Conservation (phyloP, 2,113 vertebrate genomes). For the Andinoacara biseriatus region DNA sequence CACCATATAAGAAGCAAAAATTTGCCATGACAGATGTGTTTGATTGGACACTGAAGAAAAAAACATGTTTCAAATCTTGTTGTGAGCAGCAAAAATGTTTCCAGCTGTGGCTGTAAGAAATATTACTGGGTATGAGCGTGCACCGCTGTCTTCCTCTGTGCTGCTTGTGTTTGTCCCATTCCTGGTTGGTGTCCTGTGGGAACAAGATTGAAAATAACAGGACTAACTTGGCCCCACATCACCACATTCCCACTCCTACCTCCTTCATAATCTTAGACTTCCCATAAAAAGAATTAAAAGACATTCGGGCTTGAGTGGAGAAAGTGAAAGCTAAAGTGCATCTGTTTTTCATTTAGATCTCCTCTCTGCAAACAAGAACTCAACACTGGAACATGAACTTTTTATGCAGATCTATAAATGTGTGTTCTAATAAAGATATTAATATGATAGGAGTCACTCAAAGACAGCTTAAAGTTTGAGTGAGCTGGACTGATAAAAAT, state of each 20-base stretch:
- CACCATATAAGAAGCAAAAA: too few species aligned
- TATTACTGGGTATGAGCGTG: not conserved
- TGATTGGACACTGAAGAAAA: not conserved
- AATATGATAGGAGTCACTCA: not conserved
- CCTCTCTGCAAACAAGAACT: not conserved
- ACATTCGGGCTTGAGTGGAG: not conserved
- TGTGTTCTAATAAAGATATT: not conserved
- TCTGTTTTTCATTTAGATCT: constrained; percentile 18
- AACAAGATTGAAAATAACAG: constrained; percentile 27
- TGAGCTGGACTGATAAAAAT: not conserved
- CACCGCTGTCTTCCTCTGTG: too few species aligned
- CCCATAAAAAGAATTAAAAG: constrained; percentile 37
- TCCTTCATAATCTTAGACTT: constrained; percentile 18
- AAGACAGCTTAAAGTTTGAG: not conserved
- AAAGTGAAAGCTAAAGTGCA: constrained; percentile 28
- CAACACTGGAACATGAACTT: not conserved
- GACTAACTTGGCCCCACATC: constrained; percentile 11
- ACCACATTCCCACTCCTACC: constrained; percentile 53
- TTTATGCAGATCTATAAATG: not conserved
- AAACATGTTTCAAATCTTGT: not conserved
- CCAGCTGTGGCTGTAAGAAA: fast-evolving
- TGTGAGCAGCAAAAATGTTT: not conserved
- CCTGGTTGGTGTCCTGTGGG: constrained; percentile 41
- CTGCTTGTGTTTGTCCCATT: constrained; percentile 19
- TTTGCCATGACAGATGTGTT: too few species aligned